phyloP scores from a whole-genome alignment of 1,140 invertebrate species.

The Heliothis virescens region DNA sequence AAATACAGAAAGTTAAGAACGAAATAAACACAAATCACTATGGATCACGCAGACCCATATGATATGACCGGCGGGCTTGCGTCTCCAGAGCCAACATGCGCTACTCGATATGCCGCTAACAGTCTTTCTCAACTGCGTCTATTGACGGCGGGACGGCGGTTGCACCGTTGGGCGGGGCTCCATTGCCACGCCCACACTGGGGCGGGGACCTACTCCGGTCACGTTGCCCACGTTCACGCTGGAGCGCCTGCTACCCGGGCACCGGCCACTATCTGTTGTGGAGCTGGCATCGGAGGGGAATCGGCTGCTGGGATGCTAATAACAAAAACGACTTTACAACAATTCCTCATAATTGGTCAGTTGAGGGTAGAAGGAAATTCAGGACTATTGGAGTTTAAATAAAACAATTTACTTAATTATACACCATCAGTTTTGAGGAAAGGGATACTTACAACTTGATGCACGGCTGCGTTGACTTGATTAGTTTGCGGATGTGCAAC shows the following conservation, averaged over 20 bases:
- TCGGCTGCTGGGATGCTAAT: constrained; percentile 71
- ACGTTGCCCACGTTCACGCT: constrained; percentile 46
- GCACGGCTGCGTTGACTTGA: constrained; percentile 65
- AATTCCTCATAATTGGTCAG: too few species aligned
- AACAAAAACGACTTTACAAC: background rate
- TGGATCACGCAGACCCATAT: too few species aligned
- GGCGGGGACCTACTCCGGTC: constrained; percentile 38
- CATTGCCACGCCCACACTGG: constrained; percentile 46
- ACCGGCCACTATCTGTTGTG: constrained; percentile 23
- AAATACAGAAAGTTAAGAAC: too few species aligned
- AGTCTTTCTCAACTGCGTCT: constrained; percentile 93
- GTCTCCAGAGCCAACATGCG: constrained; percentile 98
- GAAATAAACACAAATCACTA: too few species aligned
- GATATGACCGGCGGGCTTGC: constrained; percentile 95
- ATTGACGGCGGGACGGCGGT: constrained; percentile 82
- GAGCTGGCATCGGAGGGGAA: constrained; percentile 70
- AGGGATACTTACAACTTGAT: constrained; percentile 48
- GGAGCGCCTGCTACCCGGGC: background rate
- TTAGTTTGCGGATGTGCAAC: constrained; percentile 85
- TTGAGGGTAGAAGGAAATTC: too few species aligned
- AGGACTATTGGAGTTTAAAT: too few species aligned
- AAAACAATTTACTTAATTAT: too few species aligned
- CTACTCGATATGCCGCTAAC: constrained; percentile 96
- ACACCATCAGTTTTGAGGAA: background rate
- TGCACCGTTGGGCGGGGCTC: constrained; percentile 72